Conservation (phyloP, 2,113 vertebrate species). For the Tonatia bakeri region DNA sequence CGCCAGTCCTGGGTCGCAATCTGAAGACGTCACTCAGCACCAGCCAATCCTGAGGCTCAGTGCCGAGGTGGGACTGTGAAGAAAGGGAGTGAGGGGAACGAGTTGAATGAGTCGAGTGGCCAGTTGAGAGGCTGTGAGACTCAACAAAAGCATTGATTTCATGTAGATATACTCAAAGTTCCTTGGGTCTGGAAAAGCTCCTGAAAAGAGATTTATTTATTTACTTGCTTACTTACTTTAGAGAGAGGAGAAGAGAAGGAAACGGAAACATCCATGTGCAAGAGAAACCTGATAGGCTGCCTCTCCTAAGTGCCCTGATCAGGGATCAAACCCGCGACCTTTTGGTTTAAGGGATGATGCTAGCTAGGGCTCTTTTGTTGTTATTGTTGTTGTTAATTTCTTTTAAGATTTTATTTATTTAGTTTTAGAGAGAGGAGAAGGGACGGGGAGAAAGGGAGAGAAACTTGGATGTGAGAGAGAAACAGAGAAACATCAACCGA, state of each 20-base stretch:
- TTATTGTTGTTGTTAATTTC: too few relatives aligned
- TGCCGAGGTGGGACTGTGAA: background rate
- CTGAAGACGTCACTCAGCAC: background rate
- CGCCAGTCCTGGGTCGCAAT: background rate
- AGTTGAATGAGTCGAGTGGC: background rate
- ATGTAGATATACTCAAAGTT: background rate
- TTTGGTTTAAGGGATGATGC: too few relatives aligned
- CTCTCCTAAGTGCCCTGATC: background rate
- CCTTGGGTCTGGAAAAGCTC: background rate
- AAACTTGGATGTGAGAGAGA: background rate
- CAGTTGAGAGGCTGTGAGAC: background rate
- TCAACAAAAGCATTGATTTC: background rate
- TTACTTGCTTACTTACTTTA: background rate
- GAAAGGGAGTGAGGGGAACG: rapidly evolving
- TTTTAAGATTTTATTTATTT: too few relatives aligned
- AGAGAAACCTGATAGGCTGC: background rate
- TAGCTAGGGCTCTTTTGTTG: too few relatives aligned
- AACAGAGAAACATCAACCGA: background rate
- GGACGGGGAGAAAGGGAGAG: background rate
- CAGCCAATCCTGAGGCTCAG: conserved; percentile 48
- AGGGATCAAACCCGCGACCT: background rate
- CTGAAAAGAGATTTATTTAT: background rate
- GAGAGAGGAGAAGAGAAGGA: background rate
- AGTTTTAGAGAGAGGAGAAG: background rate
- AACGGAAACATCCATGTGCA: background rate